Percentiles rank a stretch among this genome's conserved stretches.
Evolutionary conservation across 1,140 invertebrate species (phyloP).

Genomic region (Physella acuta): DNA sequence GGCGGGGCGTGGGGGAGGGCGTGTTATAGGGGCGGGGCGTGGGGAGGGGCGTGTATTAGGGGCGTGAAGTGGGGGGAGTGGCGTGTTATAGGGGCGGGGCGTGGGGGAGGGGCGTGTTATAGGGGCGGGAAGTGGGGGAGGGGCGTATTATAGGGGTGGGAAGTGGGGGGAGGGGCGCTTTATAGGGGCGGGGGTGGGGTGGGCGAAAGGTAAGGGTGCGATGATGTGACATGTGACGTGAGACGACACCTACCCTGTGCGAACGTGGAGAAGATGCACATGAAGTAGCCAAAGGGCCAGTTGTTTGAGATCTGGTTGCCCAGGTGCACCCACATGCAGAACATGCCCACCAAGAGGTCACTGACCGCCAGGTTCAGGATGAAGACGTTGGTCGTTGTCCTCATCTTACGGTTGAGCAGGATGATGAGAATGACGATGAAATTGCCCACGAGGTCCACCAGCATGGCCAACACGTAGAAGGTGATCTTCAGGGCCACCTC

Average conservation of each 20-base stretch:
- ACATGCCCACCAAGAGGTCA: conserved; percentile 72
- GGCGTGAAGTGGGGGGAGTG: too few relatives aligned
- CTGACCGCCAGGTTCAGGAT: conserved; percentile 88
- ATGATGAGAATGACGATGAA: conserved; percentile 41
- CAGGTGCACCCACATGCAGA: conserved; percentile 63
- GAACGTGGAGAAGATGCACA: conserved; percentile 63
- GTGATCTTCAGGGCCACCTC: conserved; percentile 41
- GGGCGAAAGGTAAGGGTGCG: too few relatives aligned
- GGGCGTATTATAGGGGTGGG: too few relatives aligned
- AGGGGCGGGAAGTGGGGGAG: too few relatives aligned
- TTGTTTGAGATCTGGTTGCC: conserved; percentile 43
- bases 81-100: too few relatives aligned
- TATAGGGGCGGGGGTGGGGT: too few relatives aligned
- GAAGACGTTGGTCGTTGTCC: conserved; percentile 76
- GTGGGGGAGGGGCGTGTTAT: too few relatives aligned
- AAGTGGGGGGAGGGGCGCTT: too few relatives aligned
- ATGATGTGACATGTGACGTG: too few relatives aligned
- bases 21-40: too few relatives aligned
- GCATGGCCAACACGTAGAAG: conserved; percentile 42
- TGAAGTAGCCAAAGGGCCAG: conserved; percentile 58
- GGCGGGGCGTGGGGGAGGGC: too few relatives aligned
- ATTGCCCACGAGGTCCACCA: conserved; percentile 43
- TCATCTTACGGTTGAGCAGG: conserved; percentile 36
- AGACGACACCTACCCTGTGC: conserved; percentile 63
- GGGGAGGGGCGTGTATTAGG: too few relatives aligned